A percentile compares a stretch with the other conserved stretches of the same genome.
These are phyloP conservation scores for Pimpla rufipes DNA, from an alignment of 2,888 invertebrate genomes.

Conservation along the genomic window DNA sequence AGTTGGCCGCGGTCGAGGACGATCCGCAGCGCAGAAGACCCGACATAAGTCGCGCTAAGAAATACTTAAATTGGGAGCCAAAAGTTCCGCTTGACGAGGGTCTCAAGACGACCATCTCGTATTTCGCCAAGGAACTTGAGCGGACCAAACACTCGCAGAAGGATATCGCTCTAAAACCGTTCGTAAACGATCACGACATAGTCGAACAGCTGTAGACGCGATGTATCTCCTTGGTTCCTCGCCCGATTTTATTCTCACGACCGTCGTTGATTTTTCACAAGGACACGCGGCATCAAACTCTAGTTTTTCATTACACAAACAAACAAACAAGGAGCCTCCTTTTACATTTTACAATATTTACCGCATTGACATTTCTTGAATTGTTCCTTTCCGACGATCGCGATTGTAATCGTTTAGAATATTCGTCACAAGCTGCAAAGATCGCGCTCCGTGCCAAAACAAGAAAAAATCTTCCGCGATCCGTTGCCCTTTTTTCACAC, in stretches of 20 bases:
- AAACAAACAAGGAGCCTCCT: no score
- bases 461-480: neutral
- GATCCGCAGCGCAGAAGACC: slow-evolving; percentile 98
- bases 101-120: slow-evolving; percentile 95
- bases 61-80: slow-evolving; percentile 96
- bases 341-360: neutral
- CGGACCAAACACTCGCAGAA: slow-evolving; percentile 87
- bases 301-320: no score
- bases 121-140: slow-evolving; percentile 95
- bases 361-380: neutral
- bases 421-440: slow-evolving; percentile 68
- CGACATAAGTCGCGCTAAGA: slow-evolving; percentile 95
- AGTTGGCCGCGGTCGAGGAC: slow-evolving; percentile 95
- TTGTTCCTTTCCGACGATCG: neutral
- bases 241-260: neutral
- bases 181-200: slow-evolving; percentile 82
- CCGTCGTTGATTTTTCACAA: neutral
- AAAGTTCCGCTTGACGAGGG: slow-evolving; percentile 95
- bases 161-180: slow-evolving; percentile 83
- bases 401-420: neutral
- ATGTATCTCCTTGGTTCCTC: neutral
- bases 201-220: slow-evolving; percentile 81
- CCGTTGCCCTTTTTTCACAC: neutral
- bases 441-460: slow-evolving; percentile 77
- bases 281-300: neutral